Conservation (phyloP, 2,888 invertebrate genomes). For the Venusia cambrica region DNA sequence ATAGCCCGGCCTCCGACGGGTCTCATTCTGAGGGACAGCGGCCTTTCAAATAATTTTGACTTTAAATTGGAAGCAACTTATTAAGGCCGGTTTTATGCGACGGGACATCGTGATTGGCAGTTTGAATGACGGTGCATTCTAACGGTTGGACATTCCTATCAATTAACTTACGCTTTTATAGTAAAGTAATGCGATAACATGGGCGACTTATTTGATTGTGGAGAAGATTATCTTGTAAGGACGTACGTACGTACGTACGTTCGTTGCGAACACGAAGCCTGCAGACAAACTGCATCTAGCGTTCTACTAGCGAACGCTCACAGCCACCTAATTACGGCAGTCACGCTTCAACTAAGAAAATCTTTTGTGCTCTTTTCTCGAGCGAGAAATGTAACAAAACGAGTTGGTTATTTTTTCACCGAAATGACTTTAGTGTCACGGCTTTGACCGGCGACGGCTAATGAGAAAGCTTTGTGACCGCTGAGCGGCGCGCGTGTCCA, state of each 20-base stretch:
- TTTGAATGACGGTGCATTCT: conserved; percentile 22
- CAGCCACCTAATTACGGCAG: conserved; percentile 75
- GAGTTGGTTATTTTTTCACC: conserved; percentile 60
- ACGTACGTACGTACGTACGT: conserved; percentile 30
- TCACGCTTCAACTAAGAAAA: conserved; percentile 77
- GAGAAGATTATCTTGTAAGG: conserved; percentile 36
- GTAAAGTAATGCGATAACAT: not conserved
- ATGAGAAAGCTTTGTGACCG: conserved; percentile 78
- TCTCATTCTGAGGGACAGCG: conserved; percentile 67
- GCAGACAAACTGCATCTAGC: conserved; percentile 37
- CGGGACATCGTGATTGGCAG: conserved; percentile 49
- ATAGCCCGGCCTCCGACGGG: conserved; percentile 71
- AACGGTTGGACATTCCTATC: conserved; percentile 14
- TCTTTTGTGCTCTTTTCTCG: conserved; percentile 75
- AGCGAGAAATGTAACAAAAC: conserved; percentile 73
- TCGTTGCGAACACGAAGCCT: conserved; percentile 24
- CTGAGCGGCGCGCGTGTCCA: conserved; percentile 71
- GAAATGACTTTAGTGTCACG: conserved; percentile 76
- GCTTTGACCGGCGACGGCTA: conserved; percentile 71
- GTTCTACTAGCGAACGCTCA: conserved; percentile 33
- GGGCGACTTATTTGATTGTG: conserved; percentile 24
- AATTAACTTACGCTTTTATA: conserved; percentile 1
- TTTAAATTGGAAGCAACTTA: conserved; percentile 74
- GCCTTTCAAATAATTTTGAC: conserved; percentile 68
- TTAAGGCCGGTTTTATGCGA: conserved; percentile 62